Conservation (phyloP, 2,113 vertebrate species). For the Saguinus imperator region DNA sequence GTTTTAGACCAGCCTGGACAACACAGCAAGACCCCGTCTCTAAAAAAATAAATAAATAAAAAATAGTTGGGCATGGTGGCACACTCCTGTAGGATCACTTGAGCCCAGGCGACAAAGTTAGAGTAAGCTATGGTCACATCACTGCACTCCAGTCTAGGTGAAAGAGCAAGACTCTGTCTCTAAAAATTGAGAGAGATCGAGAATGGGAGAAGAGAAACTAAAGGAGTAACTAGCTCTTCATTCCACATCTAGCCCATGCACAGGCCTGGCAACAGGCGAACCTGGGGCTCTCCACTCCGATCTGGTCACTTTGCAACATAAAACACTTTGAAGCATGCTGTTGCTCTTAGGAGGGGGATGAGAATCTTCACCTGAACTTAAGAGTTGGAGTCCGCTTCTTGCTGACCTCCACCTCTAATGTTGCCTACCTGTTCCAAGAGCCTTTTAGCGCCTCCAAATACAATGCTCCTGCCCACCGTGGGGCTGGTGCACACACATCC, state of each 20-base stretch:
- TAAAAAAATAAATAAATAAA: neutral
- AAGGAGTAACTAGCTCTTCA: neutral
- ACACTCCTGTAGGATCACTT: neutral
- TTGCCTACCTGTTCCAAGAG: neutral
- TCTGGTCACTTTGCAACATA: neutral
- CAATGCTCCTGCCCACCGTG: rapidly evolving
- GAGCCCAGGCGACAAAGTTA: neutral
- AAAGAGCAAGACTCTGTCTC: neutral
- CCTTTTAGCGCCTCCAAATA: neutral
- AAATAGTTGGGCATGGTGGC: neutral
- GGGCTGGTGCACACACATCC: neutral
- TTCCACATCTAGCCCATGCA: rapidly evolving
- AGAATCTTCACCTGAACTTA: neutral
- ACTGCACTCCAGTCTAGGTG: neutral
- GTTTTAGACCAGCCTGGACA: neutral
- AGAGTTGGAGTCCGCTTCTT: neutral
- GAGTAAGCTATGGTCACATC: neutral
- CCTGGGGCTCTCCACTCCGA: neutral
- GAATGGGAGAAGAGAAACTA: neutral
- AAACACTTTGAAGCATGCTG: neutral
- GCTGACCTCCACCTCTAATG: rapidly evolving
- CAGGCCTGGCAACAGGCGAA: too few relatives aligned
- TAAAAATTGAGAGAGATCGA: neutral
- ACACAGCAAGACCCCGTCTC: neutral
- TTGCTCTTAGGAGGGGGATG: neutral